Percentiles rank a stretch among this genome's conserved stretches.
Conservation (phyloP, 2,888 invertebrate species). For the Philonicus albiceps region DNA sequence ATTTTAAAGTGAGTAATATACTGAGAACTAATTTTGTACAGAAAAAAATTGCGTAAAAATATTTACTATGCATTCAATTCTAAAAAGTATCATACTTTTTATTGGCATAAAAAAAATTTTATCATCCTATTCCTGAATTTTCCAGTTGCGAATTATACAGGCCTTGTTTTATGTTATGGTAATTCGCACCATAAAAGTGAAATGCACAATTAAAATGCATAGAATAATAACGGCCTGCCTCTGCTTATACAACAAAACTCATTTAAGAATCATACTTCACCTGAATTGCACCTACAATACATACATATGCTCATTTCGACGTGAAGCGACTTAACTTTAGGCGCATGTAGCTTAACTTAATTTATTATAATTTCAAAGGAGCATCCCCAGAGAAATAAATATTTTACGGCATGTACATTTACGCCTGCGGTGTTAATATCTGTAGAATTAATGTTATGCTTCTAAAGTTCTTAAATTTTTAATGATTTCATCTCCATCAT, state of each 20-base stretch:
- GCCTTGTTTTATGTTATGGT: neutral
- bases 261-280: neutral
- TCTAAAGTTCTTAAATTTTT: neutral
- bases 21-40: no score
- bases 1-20: no score
- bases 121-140: neutral
- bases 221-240: neutral
- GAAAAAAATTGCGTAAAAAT: no score
- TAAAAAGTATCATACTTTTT: no score
- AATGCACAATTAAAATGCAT: neutral
- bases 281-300: neutral
- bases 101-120: neutral
- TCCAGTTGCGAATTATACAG: neutral
- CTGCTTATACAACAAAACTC: neutral
- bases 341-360: neutral
- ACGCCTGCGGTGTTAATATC: neutral
- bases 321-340: neutral
- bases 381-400: neutral
- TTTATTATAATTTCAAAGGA: neutral
- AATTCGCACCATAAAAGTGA: neutral
- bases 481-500: neutral
- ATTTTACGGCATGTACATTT: neutral
- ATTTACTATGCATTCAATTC: no score
- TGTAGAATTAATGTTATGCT: neutral
- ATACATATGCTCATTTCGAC: neutral